A percentile compares a stretch with the other conserved stretches of the same genome.
Conservation (phyloP, 2,888 invertebrate species). For the Agonopterix arenella region DNA sequence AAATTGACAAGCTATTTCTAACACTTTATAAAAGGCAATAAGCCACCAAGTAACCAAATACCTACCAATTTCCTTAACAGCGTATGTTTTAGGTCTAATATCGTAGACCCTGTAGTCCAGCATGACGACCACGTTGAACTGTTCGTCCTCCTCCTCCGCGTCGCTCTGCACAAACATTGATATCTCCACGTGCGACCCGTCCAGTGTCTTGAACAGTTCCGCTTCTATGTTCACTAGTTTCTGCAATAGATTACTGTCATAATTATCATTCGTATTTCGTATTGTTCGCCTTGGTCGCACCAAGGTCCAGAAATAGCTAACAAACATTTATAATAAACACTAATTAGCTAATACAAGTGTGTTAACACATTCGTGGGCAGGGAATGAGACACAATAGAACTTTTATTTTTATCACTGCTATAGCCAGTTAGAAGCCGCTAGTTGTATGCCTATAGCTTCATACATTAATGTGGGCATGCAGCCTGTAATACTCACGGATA, state of each 20-base stretch:
- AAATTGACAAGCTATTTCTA: too few relatives aligned
- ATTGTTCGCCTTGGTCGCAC: too few relatives aligned
- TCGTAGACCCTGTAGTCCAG: conserved; percentile 55
- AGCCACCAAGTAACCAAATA: background rate
- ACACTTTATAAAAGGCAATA: background rate
- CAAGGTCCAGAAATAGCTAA: too few relatives aligned
- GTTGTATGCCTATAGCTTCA: too few relatives aligned
- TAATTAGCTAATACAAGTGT: too few relatives aligned
- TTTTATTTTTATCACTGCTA: too few relatives aligned
- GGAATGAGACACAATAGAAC: too few relatives aligned
- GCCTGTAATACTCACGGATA: too few relatives aligned
- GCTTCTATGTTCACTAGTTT: conserved; percentile 43
- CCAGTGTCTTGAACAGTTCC: conserved; percentile 45
- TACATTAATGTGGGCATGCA: too few relatives aligned
- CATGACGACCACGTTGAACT: conserved; percentile 33
- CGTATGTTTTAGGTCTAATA: conserved; percentile 46
- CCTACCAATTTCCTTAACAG: conserved; percentile 29
- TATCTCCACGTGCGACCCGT: conserved; percentile 54
- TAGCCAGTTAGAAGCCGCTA: too few relatives aligned
- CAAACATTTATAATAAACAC: too few relatives aligned
- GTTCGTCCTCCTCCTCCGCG: conserved; percentile 27
- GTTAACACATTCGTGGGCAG: too few relatives aligned
- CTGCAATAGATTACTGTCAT: conserved; percentile 24
- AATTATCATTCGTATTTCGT: background rate
- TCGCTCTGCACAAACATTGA: conserved; percentile 35